Percentiles rank a stretch among this genome's conserved stretches.
These are phyloP conservation scores for Phoenicopterus ruber DNA, from an alignment of 2,113 vertebrate species.

Conservation along the genomic window DNA sequence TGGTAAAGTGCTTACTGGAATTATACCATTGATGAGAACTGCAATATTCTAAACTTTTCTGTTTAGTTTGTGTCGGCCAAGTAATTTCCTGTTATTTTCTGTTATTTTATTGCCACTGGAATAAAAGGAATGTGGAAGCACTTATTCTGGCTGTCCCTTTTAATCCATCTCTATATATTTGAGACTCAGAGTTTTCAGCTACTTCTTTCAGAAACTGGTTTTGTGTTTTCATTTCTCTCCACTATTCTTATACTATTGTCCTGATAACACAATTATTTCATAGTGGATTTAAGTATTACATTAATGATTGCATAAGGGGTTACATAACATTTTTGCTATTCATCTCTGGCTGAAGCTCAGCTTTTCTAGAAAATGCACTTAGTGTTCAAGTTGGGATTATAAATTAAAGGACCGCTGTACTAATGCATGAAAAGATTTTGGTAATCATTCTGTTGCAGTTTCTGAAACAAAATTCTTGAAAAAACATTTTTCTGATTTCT, in stretches of 20 bases:
- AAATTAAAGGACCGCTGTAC: not conserved
- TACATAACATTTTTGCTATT: not conserved
- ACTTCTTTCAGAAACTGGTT: not conserved
- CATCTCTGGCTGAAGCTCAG: rapidly evolving
- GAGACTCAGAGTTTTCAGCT: not conserved
- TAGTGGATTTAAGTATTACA: not conserved
- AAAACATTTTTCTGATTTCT: not conserved
- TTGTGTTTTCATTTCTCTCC: not conserved
- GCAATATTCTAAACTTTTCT: not conserved
- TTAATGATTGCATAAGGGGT: not conserved
- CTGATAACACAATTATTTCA: not conserved
- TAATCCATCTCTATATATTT: not conserved
- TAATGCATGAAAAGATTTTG: not conserved
- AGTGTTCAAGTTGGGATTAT: not conserved
- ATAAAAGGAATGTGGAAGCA: not conserved
- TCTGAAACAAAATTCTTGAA: not conserved
- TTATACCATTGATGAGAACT: not conserved
- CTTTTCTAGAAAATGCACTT: not conserved
- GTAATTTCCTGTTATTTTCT: not conserved
- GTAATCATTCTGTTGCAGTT: not conserved
- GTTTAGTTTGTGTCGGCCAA: not conserved
- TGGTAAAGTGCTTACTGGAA: not conserved
- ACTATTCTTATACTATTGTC: not conserved
- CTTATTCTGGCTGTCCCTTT: not conserved
- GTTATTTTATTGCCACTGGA: not conserved